phyloP scores from a whole-genome alignment of 1,140 invertebrate species.

The Steinernema feltiae region DNA sequence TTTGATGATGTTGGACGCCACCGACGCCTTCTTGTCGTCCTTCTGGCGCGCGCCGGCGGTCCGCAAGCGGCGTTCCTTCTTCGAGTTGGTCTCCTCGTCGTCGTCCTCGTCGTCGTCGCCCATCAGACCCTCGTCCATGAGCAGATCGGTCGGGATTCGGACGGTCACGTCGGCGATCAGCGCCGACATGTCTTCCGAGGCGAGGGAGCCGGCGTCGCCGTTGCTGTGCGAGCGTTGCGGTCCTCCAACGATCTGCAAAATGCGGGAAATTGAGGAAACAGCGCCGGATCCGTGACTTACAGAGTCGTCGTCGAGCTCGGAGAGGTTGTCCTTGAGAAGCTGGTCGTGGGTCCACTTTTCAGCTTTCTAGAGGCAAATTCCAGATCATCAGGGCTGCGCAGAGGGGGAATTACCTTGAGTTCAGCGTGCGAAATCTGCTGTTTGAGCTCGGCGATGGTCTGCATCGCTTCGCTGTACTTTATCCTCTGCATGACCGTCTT shows the following conservation, averaged over 20 bases:
- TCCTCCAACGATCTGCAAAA: conserved; percentile 21
- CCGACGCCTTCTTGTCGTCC: background rate
- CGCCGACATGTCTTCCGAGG: conserved; percentile 55
- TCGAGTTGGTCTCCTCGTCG: background rate
- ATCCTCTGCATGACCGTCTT: conserved; percentile 88
- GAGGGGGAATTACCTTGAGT: conserved; percentile 68
- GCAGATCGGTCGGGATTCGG: too few species aligned
- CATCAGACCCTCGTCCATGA: too few species aligned
- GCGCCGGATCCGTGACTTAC: conserved; percentile 27
- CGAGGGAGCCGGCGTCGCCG: conserved; percentile 44
- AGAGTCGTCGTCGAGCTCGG: conserved; percentile 54
- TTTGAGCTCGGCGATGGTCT: conserved; percentile 83
- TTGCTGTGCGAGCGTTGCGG: too few species aligned
- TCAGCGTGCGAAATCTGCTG: conserved; percentile 89
- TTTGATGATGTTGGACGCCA: background rate
- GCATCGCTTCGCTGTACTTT: conserved; percentile 84
- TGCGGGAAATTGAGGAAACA: background rate
- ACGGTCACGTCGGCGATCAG: too few species aligned
- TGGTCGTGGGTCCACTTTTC: too few species aligned
- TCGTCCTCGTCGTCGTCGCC: conserved; percentile 24
- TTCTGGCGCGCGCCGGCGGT: too few species aligned
- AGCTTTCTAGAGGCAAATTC: conserved; percentile 28
- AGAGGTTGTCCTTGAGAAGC: too few species aligned
- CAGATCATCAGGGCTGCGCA: background rate
- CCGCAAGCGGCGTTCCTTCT: background rate